Evolutionary conservation across 2,113 vertebrate species (phyloP).

Genomic region (Sinocyclocheilus anophthalmus): DNA sequence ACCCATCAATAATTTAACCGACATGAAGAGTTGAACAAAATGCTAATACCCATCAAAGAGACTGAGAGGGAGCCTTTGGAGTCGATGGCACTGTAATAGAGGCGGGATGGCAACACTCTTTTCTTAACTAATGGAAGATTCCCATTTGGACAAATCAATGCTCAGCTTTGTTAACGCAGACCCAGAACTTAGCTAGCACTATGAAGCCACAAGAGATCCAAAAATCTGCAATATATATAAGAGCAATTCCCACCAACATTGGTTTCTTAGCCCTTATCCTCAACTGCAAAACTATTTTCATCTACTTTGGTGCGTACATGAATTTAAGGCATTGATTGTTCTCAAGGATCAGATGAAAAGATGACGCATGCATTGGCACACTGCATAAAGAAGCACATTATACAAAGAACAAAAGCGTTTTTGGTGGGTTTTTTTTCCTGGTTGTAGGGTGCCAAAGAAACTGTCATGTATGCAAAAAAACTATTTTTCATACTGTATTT

Average conservation of each 20-base stretch:
- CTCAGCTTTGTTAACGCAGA: conserved; percentile 23
- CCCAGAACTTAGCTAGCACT: not conserved
- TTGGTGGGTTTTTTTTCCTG: not conserved
- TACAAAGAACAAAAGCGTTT: not conserved
- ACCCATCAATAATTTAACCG: conserved; percentile 75
- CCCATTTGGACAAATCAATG: conserved; percentile 18
- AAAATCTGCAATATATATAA: not conserved
- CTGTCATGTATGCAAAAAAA: not conserved
- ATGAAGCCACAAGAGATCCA: not conserved
- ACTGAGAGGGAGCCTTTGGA: conserved; percentile 52
- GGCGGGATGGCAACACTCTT: conserved; percentile 56
- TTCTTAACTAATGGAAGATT: conserved; percentile 58
- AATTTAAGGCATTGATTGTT: conserved; percentile 77
- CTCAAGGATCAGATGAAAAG: conserved; percentile 59
- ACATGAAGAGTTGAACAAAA: conserved; percentile 67
- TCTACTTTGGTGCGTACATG: conserved; percentile 77
- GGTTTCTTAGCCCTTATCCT: conserved; percentile 31
- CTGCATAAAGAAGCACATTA: not conserved
- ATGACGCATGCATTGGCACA: conserved; percentile 22
- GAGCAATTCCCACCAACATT: conserved; percentile 21
- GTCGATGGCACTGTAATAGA: conserved; percentile 51
- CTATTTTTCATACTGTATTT: not conserved
- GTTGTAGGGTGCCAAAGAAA: not conserved
- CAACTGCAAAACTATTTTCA: conserved; percentile 51
- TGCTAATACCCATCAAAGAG: conserved; percentile 63